These are phyloP conservation scores for Temnothorax unifasciatus DNA, from an alignment of 2,888 invertebrate species.

Conservation along the genomic window DNA sequence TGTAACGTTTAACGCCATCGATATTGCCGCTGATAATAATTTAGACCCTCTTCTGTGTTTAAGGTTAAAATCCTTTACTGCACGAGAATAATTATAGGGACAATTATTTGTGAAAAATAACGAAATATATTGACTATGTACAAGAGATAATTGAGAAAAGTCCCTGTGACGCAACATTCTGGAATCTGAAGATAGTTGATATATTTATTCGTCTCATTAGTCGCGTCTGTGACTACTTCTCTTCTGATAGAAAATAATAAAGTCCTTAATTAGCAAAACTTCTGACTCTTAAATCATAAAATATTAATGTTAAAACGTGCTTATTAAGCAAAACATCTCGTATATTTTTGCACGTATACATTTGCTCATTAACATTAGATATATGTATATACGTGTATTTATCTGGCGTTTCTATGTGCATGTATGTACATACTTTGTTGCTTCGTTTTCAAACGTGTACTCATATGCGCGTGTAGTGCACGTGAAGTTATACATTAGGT, in stretches of 20 bases:
- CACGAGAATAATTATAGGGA: not conserved
- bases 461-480: not conserved
- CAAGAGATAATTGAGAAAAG: not conserved
- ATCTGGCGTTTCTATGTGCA: not conserved
- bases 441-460: not conserved
- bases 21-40: not conserved
- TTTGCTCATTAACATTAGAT: not conserved
- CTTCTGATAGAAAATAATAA: not conserved
- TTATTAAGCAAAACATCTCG: not conserved
- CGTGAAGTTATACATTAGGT: conserved; percentile 30
- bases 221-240: not conserved
- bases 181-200: not conserved
- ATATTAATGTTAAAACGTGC: not conserved
- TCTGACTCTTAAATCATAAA: not conserved
- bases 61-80: not conserved
- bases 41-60: not conserved
- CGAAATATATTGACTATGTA: not conserved
- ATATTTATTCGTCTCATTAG: not conserved
- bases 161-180: not conserved
- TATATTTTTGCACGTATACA: not conserved
- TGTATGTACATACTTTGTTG: not conserved
- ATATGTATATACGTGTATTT: not conserved
- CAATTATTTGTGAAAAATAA: not conserved
- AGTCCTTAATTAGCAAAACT: not conserved
- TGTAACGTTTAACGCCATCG: not conserved